These are phyloP conservation scores for Hypolimnas misippus DNA, from an alignment of 2,888 invertebrate genomes.

Conservation along the genomic window DNA sequence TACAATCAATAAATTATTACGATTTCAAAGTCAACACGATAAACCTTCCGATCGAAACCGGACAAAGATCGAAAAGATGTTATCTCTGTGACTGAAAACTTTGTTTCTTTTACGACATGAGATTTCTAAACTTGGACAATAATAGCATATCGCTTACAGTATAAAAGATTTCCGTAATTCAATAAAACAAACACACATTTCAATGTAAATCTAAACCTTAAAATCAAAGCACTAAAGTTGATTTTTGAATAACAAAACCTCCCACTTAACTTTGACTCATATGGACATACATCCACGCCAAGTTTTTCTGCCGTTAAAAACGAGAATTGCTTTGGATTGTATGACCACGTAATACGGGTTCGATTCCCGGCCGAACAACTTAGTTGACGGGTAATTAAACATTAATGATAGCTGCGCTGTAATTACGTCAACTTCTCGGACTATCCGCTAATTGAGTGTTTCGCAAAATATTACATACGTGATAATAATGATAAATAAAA, in stretches of 20 bases:
- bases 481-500: conserved; percentile 23
- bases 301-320: conserved; percentile 38
- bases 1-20: conserved; percentile 5
- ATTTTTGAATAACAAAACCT: conserved; percentile 5
- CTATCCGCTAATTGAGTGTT: conserved; percentile 35
- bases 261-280: conserved; percentile 30
- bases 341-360: conserved; percentile 42
- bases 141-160: conserved; percentile 36
- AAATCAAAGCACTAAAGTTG: background rate
- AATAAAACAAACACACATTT: conserved; percentile 17
- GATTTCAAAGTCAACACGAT: conserved; percentile 7
- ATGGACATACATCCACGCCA: conserved; percentile 27
- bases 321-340: conserved; percentile 34
- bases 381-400: conserved; percentile 36
- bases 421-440: conserved; percentile 31
- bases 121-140: conserved; percentile 37
- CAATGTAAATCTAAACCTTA: conserved; percentile 11
- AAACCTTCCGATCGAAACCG: conserved; percentile 5
- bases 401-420: conserved; percentile 36
- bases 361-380: conserved; percentile 35
- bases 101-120: conserved; percentile 34
- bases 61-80: conserved; percentile 17
- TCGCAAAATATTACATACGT: conserved; percentile 32
- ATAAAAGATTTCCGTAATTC: conserved; percentile 35
- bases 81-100: conserved; percentile 28